These are phyloP conservation scores for Cynopterus sphinx DNA, from an alignment of 2,797 vertebrate genomes.

Conservation along the genomic window DNA sequence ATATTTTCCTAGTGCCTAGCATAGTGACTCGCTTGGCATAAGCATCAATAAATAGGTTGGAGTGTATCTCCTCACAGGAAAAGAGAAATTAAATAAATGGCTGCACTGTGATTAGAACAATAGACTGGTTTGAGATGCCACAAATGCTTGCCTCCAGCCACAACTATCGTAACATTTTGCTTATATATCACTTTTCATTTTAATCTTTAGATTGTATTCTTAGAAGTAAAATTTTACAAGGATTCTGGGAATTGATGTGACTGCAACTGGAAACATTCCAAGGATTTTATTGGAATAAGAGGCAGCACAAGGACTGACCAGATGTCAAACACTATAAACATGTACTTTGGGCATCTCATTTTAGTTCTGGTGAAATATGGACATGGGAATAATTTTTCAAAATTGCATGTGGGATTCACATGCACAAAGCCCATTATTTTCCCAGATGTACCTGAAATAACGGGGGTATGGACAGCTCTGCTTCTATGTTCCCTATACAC, in stretches of 20 bases:
- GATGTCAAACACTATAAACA: slow-evolving; percentile 39
- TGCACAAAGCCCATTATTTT: slow-evolving; percentile 68
- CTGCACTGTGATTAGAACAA: not conserved
- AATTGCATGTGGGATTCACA: slow-evolving; percentile 62
- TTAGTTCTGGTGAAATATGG: slow-evolving; percentile 54
- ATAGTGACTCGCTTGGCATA: not conserved
- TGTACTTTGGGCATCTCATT: slow-evolving; percentile 41
- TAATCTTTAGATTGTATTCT: slow-evolving; percentile 6
- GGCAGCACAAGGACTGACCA: slow-evolving; percentile 48
- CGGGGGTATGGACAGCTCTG: not conserved
- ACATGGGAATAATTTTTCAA: slow-evolving; percentile 68
- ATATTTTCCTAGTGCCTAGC: not conserved
- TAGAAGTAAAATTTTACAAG: slow-evolving; percentile 46
- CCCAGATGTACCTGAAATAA: slow-evolving; percentile 43
- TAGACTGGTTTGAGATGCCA: not conserved
- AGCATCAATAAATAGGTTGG: not conserved
- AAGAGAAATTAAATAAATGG: slow-evolving; percentile 43
- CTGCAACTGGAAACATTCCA: slow-evolving; percentile 45
- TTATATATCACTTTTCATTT: slow-evolving; percentile 52
- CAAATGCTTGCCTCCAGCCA: not conserved
- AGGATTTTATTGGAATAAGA: slow-evolving; percentile 58
- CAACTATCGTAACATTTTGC: not conserved
- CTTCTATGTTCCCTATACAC: not conserved
- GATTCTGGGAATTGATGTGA: slow-evolving; percentile 42
- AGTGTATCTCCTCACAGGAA: not conserved